Conservation (phyloP, 2,797 vertebrate genomes). For the Gymnocypris eckloni region DNA sequence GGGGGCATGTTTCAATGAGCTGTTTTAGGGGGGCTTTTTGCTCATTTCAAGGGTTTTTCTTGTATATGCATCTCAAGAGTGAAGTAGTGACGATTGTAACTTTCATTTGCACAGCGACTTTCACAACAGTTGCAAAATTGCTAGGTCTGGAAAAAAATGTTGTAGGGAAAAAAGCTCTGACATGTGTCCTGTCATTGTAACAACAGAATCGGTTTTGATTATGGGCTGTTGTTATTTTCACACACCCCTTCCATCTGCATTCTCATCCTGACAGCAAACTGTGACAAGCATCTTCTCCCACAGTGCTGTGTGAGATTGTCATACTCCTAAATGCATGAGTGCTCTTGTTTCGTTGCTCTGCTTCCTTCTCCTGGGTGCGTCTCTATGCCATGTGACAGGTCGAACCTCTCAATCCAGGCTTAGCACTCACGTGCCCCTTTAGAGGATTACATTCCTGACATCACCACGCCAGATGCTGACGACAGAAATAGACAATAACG, state of each 20-base stretch:
- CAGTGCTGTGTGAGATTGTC: conserved; percentile 2
- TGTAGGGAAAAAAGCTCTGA: not conserved
- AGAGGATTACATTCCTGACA: conserved; percentile 79
- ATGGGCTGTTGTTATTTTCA: conserved; percentile 2
- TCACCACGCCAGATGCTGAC: conserved; percentile 78
- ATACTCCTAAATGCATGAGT: conserved; percentile 31
- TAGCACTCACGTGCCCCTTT: conserved; percentile 73
- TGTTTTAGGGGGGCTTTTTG: not conserved
- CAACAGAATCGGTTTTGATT: not conserved
- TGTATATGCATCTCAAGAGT: not conserved
- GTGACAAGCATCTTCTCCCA: conserved; percentile 13
- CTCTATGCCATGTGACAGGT: conserved; percentile 66
- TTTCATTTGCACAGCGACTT: not conserved
- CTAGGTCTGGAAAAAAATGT: not conserved
- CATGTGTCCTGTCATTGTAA: not conserved
- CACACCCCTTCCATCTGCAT: conserved; percentile 6
- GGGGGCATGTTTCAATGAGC: too few relatives aligned
- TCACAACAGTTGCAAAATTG: not conserved
- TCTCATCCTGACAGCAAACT: conserved; percentile 6
- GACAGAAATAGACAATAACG: conserved; percentile 71
- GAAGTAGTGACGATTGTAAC: not conserved
- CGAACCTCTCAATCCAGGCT: conserved; percentile 74
- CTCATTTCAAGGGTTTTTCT: not conserved
- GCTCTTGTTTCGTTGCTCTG: conserved; percentile 41
- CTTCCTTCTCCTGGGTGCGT: not conserved